Evolutionary conservation across 1,140 invertebrate species (phyloP).

Genomic region (Orussus abietinus): DNA sequence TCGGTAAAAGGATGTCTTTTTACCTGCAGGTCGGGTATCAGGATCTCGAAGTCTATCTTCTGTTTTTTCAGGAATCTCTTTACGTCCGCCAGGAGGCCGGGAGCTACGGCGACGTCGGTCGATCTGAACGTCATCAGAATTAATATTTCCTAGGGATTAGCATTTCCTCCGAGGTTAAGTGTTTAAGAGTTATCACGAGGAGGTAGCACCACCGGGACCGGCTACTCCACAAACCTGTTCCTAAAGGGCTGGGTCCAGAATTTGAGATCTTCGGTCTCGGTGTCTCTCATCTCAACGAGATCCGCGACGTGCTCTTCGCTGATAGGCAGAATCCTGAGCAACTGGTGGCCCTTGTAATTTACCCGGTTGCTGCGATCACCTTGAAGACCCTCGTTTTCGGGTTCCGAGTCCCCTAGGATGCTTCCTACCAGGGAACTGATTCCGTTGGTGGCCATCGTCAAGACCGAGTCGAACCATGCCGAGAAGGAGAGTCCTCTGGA

Average conservation of each 20-base stretch:
- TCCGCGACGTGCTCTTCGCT: slow-evolving; percentile 34
- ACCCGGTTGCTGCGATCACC: slow-evolving; percentile 24
- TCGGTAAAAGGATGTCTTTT: slow-evolving; percentile 4
- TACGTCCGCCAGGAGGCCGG: slow-evolving; percentile 60
- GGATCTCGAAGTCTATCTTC: slow-evolving; percentile 62
- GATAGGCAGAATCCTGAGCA: slow-evolving; percentile 39
- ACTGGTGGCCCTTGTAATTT: slow-evolving; percentile 45
- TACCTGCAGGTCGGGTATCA: slow-evolving; percentile 73
- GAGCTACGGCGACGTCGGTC: slow-evolving; percentile 69
- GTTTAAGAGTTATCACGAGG: too few relatives aligned
- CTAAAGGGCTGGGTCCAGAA: slow-evolving; percentile 55
- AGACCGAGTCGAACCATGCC: slow-evolving; percentile 35
- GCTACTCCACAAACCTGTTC: slow-evolving; percentile 38
- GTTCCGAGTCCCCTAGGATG: slow-evolving; percentile 38
- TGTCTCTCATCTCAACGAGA: slow-evolving; percentile 33
- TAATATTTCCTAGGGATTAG: too few relatives aligned
- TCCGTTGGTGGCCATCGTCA: slow-evolving; percentile 31
- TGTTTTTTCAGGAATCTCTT: slow-evolving; percentile 62
- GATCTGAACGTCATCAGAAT: too few relatives aligned
- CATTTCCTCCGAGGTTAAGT: too few relatives aligned
- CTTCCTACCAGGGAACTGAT: slow-evolving; percentile 34
- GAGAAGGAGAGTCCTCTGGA: slow-evolving; percentile 38
- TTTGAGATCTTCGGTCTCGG: slow-evolving; percentile 49
- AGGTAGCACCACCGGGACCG: too few relatives aligned
- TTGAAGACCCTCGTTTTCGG: too few relatives aligned